These are phyloP conservation scores for Belonocnema kinseyi DNA, from an alignment of 1,140 invertebrate species.

Conservation along the genomic window DNA sequence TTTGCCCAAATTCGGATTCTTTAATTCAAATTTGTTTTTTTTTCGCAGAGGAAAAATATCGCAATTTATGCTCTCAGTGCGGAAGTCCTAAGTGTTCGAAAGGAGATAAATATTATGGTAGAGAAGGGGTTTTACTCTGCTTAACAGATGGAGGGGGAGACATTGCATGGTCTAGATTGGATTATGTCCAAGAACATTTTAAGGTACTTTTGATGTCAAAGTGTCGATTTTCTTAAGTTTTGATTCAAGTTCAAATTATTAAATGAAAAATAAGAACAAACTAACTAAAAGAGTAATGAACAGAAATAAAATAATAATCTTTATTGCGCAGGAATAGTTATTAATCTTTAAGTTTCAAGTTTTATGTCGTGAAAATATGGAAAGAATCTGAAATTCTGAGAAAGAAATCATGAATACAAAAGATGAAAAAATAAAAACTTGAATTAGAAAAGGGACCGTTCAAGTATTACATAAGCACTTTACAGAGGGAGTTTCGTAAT, in stretches of 20 bases:
- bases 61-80: slow-evolving; percentile 83
- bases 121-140: slow-evolving; percentile 86
- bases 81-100: slow-evolving; percentile 80
- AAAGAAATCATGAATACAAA: too few relatives aligned
- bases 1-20: slow-evolving; percentile 20
- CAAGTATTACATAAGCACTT: too few relatives aligned
- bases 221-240: too few relatives aligned
- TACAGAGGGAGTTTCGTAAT: too few relatives aligned
- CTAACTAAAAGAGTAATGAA: not conserved
- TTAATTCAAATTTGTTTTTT: slow-evolving; percentile 10
- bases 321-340: too few relatives aligned
- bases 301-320: not conserved
- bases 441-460: too few relatives aligned
- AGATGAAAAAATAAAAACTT: too few relatives aligned
- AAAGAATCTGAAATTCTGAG: too few relatives aligned
- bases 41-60: slow-evolving; percentile 80
- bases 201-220: slow-evolving; percentile 70
- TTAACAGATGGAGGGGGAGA: slow-evolving; percentile 85
- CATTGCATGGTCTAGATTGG: slow-evolving; percentile 86
- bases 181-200: slow-evolving; percentile 81
- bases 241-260: too few relatives aligned
- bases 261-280: too few relatives aligned
- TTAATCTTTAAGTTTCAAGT: too few relatives aligned
- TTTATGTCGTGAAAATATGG: too few relatives aligned
- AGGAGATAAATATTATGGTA: slow-evolving; percentile 87